Evolutionary conservation across 2,888 invertebrate genomes (phyloP).

Genomic region (Lithosia quadra): DNA sequence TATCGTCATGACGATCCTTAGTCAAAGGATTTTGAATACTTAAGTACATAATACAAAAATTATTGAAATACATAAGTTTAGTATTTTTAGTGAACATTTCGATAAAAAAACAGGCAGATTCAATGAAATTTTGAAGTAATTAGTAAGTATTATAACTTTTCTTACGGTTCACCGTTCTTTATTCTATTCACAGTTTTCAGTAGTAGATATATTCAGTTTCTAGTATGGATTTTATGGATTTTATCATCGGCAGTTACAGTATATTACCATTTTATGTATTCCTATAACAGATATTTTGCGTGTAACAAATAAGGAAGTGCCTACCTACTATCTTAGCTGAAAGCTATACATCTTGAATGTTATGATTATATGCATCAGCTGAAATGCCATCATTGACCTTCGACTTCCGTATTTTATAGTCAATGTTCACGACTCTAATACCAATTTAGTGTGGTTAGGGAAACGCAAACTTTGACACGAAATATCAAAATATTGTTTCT

Average conservation of each 20-base stretch:
- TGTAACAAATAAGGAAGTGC: conserved; percentile 2
- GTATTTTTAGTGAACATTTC: not conserved
- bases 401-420: not conserved
- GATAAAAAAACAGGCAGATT: not conserved
- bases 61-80: no score
- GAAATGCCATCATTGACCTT: not conserved
- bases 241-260: not conserved
- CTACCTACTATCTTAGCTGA: not conserved
- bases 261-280: not conserved
- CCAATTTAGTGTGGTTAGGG: not conserved
- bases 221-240: no score
- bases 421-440: not conserved
- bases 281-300: not conserved
- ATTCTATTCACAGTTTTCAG: no score
- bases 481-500: not conserved
- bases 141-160: no score
- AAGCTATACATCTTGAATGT: not conserved
- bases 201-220: no score
- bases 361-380: not conserved
- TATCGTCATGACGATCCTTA: no score
- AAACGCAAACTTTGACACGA: not conserved
- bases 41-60: no score
- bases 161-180: no score
- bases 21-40: no score
- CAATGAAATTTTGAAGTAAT: no score